Evolutionary conservation across 30 jellyfish, hydroid and myxozoan species (phyloP).

Genomic region (Chrysaora quinquecirrha): DNA sequence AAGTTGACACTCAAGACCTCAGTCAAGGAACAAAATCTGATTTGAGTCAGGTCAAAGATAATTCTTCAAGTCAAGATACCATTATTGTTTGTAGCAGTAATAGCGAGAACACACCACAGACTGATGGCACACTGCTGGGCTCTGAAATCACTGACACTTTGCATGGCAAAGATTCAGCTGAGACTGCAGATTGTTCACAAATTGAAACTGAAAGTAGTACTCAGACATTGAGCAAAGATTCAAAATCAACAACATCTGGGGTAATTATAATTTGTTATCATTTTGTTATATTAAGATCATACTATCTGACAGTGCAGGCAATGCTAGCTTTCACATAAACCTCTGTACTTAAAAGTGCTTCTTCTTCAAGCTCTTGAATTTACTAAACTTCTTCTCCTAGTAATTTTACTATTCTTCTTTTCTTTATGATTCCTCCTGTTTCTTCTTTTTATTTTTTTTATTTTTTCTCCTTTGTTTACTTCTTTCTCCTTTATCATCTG

Average conservation of each 20-base stretch:
- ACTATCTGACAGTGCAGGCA: no score
- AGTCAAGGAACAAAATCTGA: neutral
- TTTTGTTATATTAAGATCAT: no score
- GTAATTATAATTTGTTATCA: neutral
- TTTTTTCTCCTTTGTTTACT: no score
- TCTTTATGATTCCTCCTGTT: no score
- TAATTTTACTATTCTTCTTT: no score
- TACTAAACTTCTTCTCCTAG: no score
- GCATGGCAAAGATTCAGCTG: neutral
- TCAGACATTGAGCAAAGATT: neutral
- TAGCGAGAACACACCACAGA: constrained; percentile 3
- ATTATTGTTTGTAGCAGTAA: neutral
- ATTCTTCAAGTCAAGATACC: neutral
- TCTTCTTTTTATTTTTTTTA: no score
- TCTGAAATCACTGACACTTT: neutral
- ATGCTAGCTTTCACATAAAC: no score
- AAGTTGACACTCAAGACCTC: neutral
- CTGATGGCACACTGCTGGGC: neutral
- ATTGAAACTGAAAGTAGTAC: neutral
- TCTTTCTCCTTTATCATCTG: no score
- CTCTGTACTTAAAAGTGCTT: no score
- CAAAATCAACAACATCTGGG: neutral
- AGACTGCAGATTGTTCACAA: neutral
- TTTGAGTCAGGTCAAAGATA: neutral
- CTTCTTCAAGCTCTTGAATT: no score